phyloP scores from a whole-genome alignment of 2,113 vertebrate species.

The Phaethornis superciliosus region DNA sequence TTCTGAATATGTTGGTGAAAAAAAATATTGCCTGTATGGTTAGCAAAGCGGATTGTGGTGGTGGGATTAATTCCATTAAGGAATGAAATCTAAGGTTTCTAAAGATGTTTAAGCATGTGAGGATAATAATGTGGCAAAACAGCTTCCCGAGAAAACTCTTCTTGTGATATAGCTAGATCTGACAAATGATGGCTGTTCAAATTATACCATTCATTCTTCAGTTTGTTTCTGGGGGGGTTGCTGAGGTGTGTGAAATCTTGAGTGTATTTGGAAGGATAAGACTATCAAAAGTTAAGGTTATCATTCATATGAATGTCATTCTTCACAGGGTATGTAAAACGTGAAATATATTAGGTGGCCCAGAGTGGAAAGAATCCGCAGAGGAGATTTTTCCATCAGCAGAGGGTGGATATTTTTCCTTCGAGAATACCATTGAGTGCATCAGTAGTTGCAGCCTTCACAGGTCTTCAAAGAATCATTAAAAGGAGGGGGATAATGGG shows the following conservation, averaged over 20 bases:
- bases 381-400: neutral
- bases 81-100: neutral
- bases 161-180: neutral
- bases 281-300: slow-evolving; percentile 28
- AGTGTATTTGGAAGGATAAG: slow-evolving; percentile 29
- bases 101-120: neutral
- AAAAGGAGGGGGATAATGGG: neutral
- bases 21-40: neutral
- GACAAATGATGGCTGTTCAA: slow-evolving; percentile 13
- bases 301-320: slow-evolving; percentile 3
- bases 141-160: neutral
- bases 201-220: neutral
- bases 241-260: neutral
- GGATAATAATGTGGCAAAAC: neutral
- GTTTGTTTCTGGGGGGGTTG: neutral
- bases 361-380: neutral
- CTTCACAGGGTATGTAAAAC: neutral
- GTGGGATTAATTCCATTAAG: neutral
- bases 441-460: neutral
- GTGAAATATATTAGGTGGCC: neutral
- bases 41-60: neutral
- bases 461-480: neutral
- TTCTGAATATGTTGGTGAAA: neutral
- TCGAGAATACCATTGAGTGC: neutral
- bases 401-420: neutral